Conservation (phyloP, 1,140 invertebrate genomes). For the Kradibia gibbosae region DNA sequence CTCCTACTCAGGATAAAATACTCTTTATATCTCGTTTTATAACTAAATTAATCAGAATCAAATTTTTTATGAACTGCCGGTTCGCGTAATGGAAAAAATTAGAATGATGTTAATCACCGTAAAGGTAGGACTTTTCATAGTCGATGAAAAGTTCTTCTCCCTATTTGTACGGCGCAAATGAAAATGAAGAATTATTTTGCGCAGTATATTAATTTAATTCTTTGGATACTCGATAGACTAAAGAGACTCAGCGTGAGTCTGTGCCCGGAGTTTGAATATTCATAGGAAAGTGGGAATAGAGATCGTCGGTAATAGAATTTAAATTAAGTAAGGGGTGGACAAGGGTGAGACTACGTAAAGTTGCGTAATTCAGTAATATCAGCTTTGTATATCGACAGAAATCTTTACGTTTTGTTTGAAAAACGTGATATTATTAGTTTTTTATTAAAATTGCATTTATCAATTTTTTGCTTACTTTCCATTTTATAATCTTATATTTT, state of each 20-base stretch:
- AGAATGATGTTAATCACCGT: slow-evolving; percentile 57
- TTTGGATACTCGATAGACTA: slow-evolving; percentile 68
- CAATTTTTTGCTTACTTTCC: no score
- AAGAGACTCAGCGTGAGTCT: slow-evolving; percentile 45
- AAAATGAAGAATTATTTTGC: slow-evolving; percentile 59
- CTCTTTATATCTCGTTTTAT: background rate
- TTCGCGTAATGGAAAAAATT: slow-evolving; percentile 16
- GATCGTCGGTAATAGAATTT: slow-evolving; percentile 70
- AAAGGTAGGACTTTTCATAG: slow-evolving; percentile 50
- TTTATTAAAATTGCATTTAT: no score
- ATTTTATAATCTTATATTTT: no score
- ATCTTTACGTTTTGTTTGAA: slow-evolving; percentile 38
- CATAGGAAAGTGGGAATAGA: slow-evolving; percentile 70
- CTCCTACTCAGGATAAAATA: background rate
- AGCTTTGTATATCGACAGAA: slow-evolving; percentile 57
- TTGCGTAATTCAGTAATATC: slow-evolving; percentile 58
- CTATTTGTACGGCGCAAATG: slow-evolving; percentile 39
- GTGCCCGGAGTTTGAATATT: slow-evolving; percentile 65
- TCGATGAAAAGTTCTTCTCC: background rate
- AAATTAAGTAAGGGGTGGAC: slow-evolving; percentile 64
- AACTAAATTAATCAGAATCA: slow-evolving; percentile 21
- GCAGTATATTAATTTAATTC: slow-evolving; percentile 70
- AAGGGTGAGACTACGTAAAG: slow-evolving; percentile 39
- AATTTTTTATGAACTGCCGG: slow-evolving; percentile 8
- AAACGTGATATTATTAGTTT: no score